phyloP scores from a whole-genome alignment of 2,888 invertebrate genomes.

The Nomada flava region DNA sequence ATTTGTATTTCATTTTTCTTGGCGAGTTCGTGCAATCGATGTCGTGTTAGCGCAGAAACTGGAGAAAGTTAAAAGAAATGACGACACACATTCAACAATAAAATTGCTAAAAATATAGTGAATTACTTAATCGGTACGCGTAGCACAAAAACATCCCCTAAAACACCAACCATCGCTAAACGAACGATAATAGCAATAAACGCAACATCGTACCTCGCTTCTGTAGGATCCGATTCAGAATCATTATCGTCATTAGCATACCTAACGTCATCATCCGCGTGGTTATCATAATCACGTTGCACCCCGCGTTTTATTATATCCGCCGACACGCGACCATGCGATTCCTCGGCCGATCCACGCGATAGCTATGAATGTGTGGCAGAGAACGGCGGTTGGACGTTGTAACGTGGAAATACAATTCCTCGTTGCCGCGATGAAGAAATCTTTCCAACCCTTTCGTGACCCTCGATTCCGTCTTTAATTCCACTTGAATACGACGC shows the following conservation, averaged over 20 bases:
- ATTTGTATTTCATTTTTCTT: too few relatives aligned
- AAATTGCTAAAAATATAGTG: too few relatives aligned
- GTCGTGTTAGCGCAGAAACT: too few relatives aligned
- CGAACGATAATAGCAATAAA: too few relatives aligned
- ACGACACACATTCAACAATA: too few relatives aligned
- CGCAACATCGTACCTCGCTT: too few relatives aligned
- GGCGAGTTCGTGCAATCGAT: too few relatives aligned
- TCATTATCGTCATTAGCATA: slow-evolving; percentile 56
- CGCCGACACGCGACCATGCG: slow-evolving; percentile 53
- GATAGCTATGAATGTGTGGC: slow-evolving; percentile 43
- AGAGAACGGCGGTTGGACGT: slow-evolving; percentile 17
- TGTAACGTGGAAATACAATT: slow-evolving; percentile 8
- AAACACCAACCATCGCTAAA: too few relatives aligned
- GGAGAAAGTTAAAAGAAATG: too few relatives aligned
- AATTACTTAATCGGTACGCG: too few relatives aligned
- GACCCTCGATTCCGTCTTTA: slow-evolving; percentile 12
- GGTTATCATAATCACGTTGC: slow-evolving; percentile 58
- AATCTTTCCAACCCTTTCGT: background rate
- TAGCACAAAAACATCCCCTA: too few relatives aligned
- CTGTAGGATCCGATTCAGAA: background rate
- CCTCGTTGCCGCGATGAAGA: slow-evolving; percentile 36
- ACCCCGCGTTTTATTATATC: slow-evolving; percentile 27
- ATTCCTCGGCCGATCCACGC: slow-evolving; percentile 30
- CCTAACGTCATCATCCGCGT: slow-evolving; percentile 57
- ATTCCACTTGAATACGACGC: slow-evolving; percentile 27